phyloP scores from a whole-genome alignment of 2,888 invertebrate species.

The Schizotus pectinicornis region DNA sequence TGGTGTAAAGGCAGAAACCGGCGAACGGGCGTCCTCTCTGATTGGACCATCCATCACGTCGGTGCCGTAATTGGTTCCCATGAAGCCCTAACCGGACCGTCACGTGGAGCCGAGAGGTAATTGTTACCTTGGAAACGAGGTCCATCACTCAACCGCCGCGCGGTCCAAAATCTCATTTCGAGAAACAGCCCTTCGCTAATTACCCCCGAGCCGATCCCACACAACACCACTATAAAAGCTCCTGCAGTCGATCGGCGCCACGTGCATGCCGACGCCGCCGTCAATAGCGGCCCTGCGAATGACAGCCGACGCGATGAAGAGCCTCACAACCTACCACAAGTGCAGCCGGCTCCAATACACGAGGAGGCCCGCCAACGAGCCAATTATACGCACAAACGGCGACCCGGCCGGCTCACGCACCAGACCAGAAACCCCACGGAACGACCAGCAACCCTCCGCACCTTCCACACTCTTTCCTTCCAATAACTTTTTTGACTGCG shows the following conservation, averaged over 20 bases:
- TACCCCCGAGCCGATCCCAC: constrained; percentile 31
- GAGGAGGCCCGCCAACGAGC: background rate
- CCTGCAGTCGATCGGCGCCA: constrained; percentile 27
- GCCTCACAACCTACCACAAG: constrained; percentile 40
- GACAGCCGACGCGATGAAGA: constrained; percentile 33
- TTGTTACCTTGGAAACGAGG: constrained; percentile 57
- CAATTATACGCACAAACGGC: constrained; percentile 23
- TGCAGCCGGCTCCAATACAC: constrained; percentile 20
- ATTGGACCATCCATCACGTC: constrained; percentile 67
- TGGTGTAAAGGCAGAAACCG: constrained; percentile 39
- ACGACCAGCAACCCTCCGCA: no score
- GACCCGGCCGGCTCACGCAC: background rate
- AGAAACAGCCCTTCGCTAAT: constrained; percentile 37
- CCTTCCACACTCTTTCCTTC: no score
- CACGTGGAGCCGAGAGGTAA: constrained; percentile 54
- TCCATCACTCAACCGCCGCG: constrained; percentile 43
- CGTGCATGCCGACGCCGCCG: constrained; percentile 29
- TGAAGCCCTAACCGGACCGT: constrained; percentile 54
- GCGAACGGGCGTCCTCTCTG: constrained; percentile 56
- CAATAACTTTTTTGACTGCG: no score
- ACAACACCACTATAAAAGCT: constrained; percentile 13
- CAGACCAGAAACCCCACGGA: background rate
- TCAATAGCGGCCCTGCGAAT: constrained; percentile 22
- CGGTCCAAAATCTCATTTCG: constrained; percentile 47
- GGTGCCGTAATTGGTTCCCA: constrained; percentile 63